Evolutionary conservation across 2,113 vertebrate genomes (phyloP), one percentile per base, ranked within the genome.

Genomic region (Talpa occidentalis): DNA sequence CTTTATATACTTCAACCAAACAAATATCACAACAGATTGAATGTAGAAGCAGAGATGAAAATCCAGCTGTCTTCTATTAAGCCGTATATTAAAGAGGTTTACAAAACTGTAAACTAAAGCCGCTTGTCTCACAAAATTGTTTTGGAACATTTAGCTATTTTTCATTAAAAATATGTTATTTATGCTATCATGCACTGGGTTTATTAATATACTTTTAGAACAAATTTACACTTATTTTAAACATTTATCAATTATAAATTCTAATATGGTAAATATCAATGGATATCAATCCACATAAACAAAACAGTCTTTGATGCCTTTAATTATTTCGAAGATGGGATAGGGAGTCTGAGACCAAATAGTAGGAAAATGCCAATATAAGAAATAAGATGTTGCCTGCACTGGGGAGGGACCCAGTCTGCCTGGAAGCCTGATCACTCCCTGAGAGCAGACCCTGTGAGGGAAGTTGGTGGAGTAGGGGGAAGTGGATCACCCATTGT

Each of bases 41-140:
- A 72, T 85, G 44, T 12, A 42, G n/a, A 93, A 37, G 67, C 74
- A 54, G 69, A 47, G 64, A 77, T 47, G 69, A 37, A 66, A 79
- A 94, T 47, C 42, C 90, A 97, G 90, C 93, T 97, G 90, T 95
- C 81, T 93, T 93, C 69, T 69, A 88, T 95, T 85, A 96, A 93
- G 67, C 49, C n/a, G 30, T 81, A 64, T 74, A 90, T 80, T 94
- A 88, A 88, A 80, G 90, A 96, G 72, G 79, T 81, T 94, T 93
- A 73, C 16, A 69, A 81, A 96, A 78, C n/a, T 69, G 14, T 92
- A 96, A 87, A 66, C 60, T 40, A 89, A 4, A 72, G 56, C 78
- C 67, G 56, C 90, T 94, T 78, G 77, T n/a, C 77, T 97, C 37
- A 52, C 54, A 80, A 92, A 92, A 96, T 77, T 94, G 90, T 92